These are phyloP conservation scores for Noctua janthe DNA, from an alignment of 2,888 invertebrate species.

Conservation along the genomic window DNA sequence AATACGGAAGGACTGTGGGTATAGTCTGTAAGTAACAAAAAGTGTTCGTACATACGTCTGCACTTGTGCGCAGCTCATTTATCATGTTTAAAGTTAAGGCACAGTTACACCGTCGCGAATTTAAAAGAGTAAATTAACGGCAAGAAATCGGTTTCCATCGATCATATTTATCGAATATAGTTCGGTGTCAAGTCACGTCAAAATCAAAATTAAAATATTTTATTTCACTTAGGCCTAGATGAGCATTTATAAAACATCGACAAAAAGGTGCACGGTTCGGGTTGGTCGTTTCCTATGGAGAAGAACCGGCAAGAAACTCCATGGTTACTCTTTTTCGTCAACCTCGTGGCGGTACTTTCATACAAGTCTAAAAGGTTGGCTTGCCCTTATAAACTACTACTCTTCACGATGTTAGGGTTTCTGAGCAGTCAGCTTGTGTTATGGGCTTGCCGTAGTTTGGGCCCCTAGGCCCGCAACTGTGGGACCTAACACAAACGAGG, in stretches of 20 bases:
- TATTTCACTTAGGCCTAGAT: no score
- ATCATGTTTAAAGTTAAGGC: conserved; percentile 55
- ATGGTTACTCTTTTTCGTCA: background rate
- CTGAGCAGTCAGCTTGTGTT: no score
- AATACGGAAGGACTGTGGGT: background rate
- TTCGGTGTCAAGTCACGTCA: background rate
- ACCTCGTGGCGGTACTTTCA: background rate
- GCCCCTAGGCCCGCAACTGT: background rate
- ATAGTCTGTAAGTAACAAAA: conserved; percentile 44
- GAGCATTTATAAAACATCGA: no score
- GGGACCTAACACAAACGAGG: background rate
- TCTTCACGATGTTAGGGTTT: background rate
- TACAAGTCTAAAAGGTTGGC: background rate
- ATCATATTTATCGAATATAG: background rate
- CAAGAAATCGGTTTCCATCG: background rate
- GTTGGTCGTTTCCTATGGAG: no score
- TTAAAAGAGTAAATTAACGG: background rate
- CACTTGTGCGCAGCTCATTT: conserved; percentile 62
- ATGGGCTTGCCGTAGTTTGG: background rate
- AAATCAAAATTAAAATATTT: no score
- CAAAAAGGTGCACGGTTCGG: no score
- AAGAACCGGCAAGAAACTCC: no score
- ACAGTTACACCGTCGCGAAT: conserved; percentile 56
- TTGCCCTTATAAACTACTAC: background rate
- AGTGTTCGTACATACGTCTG: conserved; percentile 64